Conservation (phyloP, 2,113 vertebrate genomes). For the Lutjanus erythropterus region DNA sequence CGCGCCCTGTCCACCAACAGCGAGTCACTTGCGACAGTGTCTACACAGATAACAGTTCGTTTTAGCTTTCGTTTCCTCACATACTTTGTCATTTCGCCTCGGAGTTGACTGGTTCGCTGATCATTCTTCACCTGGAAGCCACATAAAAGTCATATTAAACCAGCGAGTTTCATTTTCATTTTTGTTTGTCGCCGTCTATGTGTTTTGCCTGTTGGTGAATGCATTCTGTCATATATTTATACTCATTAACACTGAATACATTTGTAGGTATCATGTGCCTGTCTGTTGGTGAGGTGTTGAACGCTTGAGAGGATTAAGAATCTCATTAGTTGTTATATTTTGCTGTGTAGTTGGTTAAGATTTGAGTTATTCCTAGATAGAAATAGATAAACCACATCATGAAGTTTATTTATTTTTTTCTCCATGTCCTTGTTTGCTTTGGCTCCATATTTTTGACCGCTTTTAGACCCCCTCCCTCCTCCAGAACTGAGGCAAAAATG, state of each 20-base stretch:
- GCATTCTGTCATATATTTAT: background rate
- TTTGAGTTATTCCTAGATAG: background rate
- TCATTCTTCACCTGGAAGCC: background rate
- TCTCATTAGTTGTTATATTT: background rate
- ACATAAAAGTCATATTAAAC: background rate
- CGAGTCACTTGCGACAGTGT: slow-evolving; percentile 23
- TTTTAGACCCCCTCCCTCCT: background rate
- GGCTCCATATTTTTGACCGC: background rate
- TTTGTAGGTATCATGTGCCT: background rate
- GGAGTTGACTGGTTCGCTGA: background rate
- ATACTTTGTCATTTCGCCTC: slow-evolving; percentile 10
- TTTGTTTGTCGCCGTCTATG: background rate
- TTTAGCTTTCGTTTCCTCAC: background rate
- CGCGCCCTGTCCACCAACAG: slow-evolving; percentile 20
- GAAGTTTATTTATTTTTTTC: background rate
- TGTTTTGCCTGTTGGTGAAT: background rate
- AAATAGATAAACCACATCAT: background rate
- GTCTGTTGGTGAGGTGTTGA: background rate
- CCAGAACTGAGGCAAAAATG: slow-evolving; percentile 6
- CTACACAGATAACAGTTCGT: slow-evolving; percentile 26
- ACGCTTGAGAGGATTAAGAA: background rate
- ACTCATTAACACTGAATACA: slow-evolving; percentile 5
- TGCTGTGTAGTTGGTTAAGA: background rate
- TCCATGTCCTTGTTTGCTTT: background rate
- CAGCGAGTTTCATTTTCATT: slow-evolving; percentile 1